Evolutionary conservation across 2,113 vertebrate genomes (phyloP).

Genomic region (Columba livia): DNA sequence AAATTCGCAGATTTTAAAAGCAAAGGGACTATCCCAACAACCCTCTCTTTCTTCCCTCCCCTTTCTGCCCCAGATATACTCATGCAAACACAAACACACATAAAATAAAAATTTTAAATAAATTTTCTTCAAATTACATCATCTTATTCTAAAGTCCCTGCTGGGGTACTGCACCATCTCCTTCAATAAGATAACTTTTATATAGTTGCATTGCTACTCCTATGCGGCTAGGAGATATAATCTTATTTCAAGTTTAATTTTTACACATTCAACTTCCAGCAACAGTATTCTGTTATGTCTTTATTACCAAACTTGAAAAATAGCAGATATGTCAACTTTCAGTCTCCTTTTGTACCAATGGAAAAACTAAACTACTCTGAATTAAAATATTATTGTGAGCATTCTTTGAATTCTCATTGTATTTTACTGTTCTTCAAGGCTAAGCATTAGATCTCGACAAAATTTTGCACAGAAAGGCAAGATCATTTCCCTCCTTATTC

Average conservation of each 20-base stretch:
- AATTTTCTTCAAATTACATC: neutral
- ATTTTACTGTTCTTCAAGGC: neutral
- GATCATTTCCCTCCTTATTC: neutral
- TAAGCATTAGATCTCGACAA: neutral
- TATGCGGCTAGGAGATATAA: neutral
- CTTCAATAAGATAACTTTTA: neutral
- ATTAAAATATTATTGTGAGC: neutral
- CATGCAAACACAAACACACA: neutral
- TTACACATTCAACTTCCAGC: neutral
- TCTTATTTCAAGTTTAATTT: neutral
- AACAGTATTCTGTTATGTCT: neutral
- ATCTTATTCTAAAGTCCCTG: neutral
- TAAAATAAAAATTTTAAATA: neutral
- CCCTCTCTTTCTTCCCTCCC: fast-evolving
- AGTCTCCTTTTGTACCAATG: neutral
- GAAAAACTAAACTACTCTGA: neutral
- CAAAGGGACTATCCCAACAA: neutral
- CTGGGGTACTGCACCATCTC: neutral
- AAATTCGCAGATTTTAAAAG: neutral
- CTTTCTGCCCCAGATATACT: neutral
- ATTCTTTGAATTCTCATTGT: neutral
- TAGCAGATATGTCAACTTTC: neutral
- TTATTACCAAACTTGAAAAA: neutral
- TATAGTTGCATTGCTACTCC: neutral
- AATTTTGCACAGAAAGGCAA: neutral